A percentile compares a stretch with the other conserved stretches of the same genome.
These are phyloP conservation scores for Meghimatium bilineatum DNA, from an alignment of 2,888 invertebrate species.

Conservation along the genomic window DNA sequence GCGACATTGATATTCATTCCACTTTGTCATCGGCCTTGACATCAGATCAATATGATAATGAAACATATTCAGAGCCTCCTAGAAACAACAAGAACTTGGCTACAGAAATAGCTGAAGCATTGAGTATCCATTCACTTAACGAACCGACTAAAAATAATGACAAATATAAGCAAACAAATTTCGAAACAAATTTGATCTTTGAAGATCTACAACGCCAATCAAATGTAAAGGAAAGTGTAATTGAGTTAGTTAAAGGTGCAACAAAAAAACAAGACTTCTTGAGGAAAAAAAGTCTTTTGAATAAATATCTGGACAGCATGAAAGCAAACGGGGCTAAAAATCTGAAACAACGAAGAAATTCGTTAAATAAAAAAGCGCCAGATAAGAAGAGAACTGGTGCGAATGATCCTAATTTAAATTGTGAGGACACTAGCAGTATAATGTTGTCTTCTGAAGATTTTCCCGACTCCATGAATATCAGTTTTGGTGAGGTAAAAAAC, in stretches of 20 bases:
- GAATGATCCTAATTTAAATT: neutral
- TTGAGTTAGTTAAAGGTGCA: neutral
- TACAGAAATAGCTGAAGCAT: neutral
- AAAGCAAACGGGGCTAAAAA: neutral
- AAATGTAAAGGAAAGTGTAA: neutral
- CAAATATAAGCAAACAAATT: neutral
- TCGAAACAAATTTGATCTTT: neutral
- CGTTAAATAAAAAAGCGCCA: neutral
- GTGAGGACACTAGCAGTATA: conserved; percentile 15
- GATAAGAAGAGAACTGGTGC: too few relatives aligned
- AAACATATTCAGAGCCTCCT: neutral
- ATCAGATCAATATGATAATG: neutral
- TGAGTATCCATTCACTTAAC: conserved; percentile 7
- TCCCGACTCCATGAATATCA: neutral
- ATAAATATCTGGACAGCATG: neutral
- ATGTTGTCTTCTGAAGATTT: conserved; percentile 4
- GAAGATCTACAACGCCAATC: neutral
- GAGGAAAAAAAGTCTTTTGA: neutral
- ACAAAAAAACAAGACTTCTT: neutral
- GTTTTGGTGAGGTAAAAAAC: neutral
- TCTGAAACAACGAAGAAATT: neutral
- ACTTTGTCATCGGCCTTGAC: neutral
- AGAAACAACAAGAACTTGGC: conserved; percentile 17
- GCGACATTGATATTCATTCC: neutral
- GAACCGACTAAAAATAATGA: neutral